Evolutionary conservation across 2,113 vertebrate genomes (phyloP), one percentile per base, ranked within the genome.

Genomic region (Cololabis saira): DNA sequence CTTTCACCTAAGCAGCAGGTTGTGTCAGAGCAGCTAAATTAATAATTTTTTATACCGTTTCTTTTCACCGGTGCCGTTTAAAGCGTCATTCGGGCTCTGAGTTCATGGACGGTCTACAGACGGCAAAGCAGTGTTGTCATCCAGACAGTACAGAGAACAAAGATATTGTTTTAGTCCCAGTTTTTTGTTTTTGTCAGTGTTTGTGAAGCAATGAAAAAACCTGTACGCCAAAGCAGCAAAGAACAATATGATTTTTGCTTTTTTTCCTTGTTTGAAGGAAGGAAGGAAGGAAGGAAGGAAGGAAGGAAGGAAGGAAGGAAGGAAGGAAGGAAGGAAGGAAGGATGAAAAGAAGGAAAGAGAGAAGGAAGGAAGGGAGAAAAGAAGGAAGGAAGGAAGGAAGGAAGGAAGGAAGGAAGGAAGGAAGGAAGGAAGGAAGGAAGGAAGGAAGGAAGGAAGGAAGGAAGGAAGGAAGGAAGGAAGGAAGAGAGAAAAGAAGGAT

Each of bases 1-100:
- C 54, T 71, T 72, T 61, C 16, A 53, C 50, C 5, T 41, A 3
- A 49, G 18, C 27, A 52, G 54, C 19, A 56, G 54, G 12, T 60
- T 62, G 62, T 62, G 24, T 42, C 22, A 58, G 57, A 61, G 30
- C 19, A 19, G 49, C 37, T 18, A 45, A 49, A 58, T 61, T n/a
- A 30, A 37, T 42, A 12, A 47, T 18, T 4, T 18, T 45, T 27
- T 42, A n/a, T 9, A n/a, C n/a, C n/a, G n/a, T n/a, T n/a, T n/a
- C n/a, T n/a, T n/a, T n/a, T n/a, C n/a, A n/a, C n/a, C 49, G 47
- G 7, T 54, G 17, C 66, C 58, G 14, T 30, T 66, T 44, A 54
- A 67, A 63, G 59, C 22, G 41, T 19, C 1, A 33, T 51, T 40
- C 17, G 2, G 37, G 44, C 17, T 55, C 27, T 61, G 18, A 58